A percentile compares a stretch with the other conserved stretches of the same genome.
Evolutionary conservation across 2,888 invertebrate species (phyloP).

Genomic region (Aporophyla nigra): DNA sequence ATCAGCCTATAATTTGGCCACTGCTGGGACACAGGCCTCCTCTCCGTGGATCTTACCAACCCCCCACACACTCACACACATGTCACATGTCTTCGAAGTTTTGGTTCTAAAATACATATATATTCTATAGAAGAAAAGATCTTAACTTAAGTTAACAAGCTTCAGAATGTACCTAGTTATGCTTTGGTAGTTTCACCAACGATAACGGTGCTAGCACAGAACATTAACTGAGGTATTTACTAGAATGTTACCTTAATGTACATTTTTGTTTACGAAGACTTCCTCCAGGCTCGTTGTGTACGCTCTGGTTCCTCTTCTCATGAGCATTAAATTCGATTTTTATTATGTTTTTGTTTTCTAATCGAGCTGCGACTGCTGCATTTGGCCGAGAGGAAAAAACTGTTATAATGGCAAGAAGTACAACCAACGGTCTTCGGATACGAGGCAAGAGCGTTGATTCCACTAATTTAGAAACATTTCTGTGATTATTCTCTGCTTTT

Average conservation of each 20-base stretch:
- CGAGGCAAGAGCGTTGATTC: background rate
- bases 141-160: constrained; percentile 1
- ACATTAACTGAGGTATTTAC: constrained; percentile 55
- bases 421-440: too few species aligned
- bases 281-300: background rate
- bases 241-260: constrained; percentile 35
- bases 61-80: too few species aligned
- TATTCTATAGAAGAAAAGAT: background rate
- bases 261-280: constrained; percentile 46
- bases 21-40: too few species aligned
- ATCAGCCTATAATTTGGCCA: too few species aligned
- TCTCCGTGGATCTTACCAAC: too few species aligned
- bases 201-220: constrained; percentile 36
- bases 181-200: constrained; percentile 38
- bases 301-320: constrained; percentile 40
- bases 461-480: background rate
- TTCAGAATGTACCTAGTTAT: constrained; percentile 18
- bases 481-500: background rate
- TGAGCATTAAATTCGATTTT: constrained; percentile 33
- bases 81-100: too few species aligned
- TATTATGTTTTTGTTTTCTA: constrained; percentile 31
- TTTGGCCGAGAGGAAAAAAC: background rate
- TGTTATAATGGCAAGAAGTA: too few species aligned
- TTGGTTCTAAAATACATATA: too few species aligned
- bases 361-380: background rate